Base-by-base conservation (phyloP, 2,113 vertebrate species). In the Gobiocypris rarus region DNA sequence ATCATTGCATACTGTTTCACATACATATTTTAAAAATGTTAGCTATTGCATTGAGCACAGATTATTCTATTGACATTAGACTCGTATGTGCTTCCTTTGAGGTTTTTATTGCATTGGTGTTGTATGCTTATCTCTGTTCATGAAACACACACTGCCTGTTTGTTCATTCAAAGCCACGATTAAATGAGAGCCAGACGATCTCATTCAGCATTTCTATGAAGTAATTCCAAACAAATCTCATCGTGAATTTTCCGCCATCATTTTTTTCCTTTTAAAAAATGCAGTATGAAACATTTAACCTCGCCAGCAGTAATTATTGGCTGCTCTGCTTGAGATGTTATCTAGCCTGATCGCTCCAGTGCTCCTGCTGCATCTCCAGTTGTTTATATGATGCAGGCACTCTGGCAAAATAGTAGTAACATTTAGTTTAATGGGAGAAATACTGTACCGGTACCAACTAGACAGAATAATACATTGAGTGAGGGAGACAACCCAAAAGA, bases 41-140 rank as follows among this genome's bases (percentile, higher is more conserved):
- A 3, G 5, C 9, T 70, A 11, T 70, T 70, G 10, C 13, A 10
- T 19, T 65, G 6, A 19, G 17, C 63, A 38, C 31, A 38, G 31
- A 38, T 38, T 38, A 38, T 38, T 38, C 38, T 38, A 38, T 38
- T 38, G 38, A 38, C 38, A 38, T 71, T 71, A 71, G 63, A 67
- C 63, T 19, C 28, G 3, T 31, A 34, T 34, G 28, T 70, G 38
- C 67, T 7, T 43, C 38, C 38, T 71, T n/a, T 71, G 69, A 71
- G 69, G 34, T 71, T 43, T 22, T 70, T 4, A 5, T 10, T 71
- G 69, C 38, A 19, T 71, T 43, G 69, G 19, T 71, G 38, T 45
- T n/a, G 19, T n/a, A 71, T 14, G 69, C 69, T 71, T n/a, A 71
- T 71, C 67, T 70, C 69, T 71, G 3, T n/a, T 71, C 69, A 71